A percentile compares a stretch with the other conserved stretches of the same genome.
phyloP scores from a whole-genome alignment of 2,888 invertebrate genomes.

The Aphelenchoides bicaudatus region DNA sequence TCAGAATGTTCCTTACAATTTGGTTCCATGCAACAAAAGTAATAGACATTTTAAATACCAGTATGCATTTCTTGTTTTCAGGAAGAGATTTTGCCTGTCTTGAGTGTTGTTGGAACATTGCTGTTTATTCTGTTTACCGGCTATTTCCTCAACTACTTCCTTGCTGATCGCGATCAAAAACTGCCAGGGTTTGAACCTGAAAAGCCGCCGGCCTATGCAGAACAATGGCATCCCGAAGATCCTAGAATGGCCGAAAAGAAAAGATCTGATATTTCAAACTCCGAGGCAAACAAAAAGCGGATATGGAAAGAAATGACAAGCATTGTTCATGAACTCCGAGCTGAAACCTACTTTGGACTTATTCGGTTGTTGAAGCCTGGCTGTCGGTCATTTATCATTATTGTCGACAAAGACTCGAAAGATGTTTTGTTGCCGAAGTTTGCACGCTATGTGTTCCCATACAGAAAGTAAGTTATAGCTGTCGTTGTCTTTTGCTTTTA shows the following conservation, averaged over 20 bases:
- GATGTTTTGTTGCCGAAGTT: slow-evolving; percentile 82
- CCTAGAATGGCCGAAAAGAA: slow-evolving; percentile 42
- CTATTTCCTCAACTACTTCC: slow-evolving; percentile 32
- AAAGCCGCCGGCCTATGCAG: slow-evolving; percentile 14
- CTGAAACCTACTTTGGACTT: slow-evolving; percentile 90
- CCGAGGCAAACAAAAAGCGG: slow-evolving; percentile 10
- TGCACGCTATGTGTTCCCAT: slow-evolving; percentile 89
- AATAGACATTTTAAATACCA: too few species aligned
- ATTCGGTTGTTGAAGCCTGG: slow-evolving; percentile 88
- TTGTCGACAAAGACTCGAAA: slow-evolving; percentile 83
- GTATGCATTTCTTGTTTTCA: too few species aligned
- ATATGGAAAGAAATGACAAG: slow-evolving; percentile 62
- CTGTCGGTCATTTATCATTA: slow-evolving; percentile 82
- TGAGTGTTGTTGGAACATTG: slow-evolving; percentile 49
- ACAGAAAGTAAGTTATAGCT: slow-evolving; percentile 73
- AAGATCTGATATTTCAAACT: too few species aligned
- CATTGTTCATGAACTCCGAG: slow-evolving; percentile 81
- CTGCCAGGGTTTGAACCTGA: slow-evolving; percentile 5
- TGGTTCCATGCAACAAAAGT: slow-evolving; percentile 55
- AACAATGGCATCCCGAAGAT: slow-evolving; percentile 57
- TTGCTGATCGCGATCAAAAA: slow-evolving; percentile 18
- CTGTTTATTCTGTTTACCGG: slow-evolving; percentile 41
- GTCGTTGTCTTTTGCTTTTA: background rate
- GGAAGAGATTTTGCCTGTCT: slow-evolving; percentile 54
- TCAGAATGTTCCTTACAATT: slow-evolving; percentile 44